Percentiles rank a stretch among this genome's conserved stretches.
These are phyloP conservation scores for Drosophila kuntzei DNA, from an alignment of 2,888 invertebrate genomes.

Conservation along the genomic window DNA sequence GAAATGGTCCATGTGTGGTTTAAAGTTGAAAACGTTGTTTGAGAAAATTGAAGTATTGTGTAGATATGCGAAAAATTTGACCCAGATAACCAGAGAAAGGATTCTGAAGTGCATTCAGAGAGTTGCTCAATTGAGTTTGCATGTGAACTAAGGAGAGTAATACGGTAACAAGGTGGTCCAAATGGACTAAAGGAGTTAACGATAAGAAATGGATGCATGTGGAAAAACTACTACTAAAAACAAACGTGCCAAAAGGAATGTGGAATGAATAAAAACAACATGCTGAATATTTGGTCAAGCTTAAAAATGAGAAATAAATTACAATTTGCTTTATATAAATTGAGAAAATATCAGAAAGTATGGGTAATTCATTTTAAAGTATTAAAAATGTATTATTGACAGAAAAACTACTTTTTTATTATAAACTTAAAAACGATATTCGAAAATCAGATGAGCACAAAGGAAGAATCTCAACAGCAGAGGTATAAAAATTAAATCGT, in stretches of 20 bases:
- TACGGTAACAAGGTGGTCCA: slow-evolving; percentile 1
- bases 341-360: too few species aligned
- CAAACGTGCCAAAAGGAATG: not conserved
- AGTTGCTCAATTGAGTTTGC: slow-evolving; percentile 4
- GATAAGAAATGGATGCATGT: not conserved
- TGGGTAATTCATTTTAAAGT: too few species aligned
- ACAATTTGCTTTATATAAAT: too few species aligned
- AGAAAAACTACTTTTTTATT: too few species aligned
- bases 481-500: too few species aligned
- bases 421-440: too few species aligned
- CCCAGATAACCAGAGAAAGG: slow-evolving; percentile 36
- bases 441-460: too few species aligned
- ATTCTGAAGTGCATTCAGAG: slow-evolving; percentile 8
- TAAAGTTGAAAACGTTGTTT: slow-evolving; percentile 57
- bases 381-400: too few species aligned
- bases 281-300: not conserved
- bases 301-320: not conserved
- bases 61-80: slow-evolving; percentile 45
- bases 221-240: not conserved
- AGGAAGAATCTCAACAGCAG: too few species aligned
- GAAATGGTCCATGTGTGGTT: slow-evolving; percentile 30
- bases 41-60: slow-evolving; percentile 52
- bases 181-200: slow-evolving; percentile 3
- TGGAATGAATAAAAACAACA: not conserved
- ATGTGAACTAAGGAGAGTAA: not conserved